Evolutionary conservation across 2,888 invertebrate species (phyloP).

Genomic region (Volucella inflata): DNA sequence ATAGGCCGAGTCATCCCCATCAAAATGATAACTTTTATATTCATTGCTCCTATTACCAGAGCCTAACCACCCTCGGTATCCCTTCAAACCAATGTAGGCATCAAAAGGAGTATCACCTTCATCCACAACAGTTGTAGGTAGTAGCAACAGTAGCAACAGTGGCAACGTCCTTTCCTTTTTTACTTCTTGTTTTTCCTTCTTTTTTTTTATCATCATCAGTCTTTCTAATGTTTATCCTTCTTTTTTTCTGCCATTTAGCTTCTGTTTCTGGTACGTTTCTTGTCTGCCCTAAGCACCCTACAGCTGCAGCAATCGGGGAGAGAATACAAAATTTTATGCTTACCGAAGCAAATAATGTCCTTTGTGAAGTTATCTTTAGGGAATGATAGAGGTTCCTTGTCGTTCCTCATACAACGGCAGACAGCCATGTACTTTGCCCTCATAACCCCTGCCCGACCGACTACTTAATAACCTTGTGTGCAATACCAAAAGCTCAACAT

Average conservation of each 20-base stretch:
- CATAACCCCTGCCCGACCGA: constrained; percentile 40
- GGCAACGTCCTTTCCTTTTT: constrained; percentile 11
- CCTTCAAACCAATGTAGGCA: background rate
- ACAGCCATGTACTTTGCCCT: no score
- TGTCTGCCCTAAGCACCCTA: background rate
- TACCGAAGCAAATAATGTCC: constrained; percentile 72
- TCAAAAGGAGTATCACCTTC: constrained; percentile 11
- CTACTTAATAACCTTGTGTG: constrained; percentile 49
- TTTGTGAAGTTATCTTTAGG: constrained; percentile 69
- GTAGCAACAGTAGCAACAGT: constrained; percentile 7
- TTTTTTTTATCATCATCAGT: constrained; percentile 49
- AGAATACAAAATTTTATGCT: constrained; percentile 72
- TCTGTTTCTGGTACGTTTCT: constrained; percentile 40
- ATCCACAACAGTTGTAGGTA: background rate
- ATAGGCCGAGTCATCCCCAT: constrained; percentile 41
- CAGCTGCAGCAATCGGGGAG: constrained; percentile 13
- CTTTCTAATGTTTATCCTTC: constrained; percentile 55
- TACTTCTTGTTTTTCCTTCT: constrained; percentile 20
- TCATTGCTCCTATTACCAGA: constrained; percentile 34
- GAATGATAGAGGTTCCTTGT: constrained; percentile 51
- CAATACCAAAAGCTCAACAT: constrained; percentile 62
- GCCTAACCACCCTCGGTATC: constrained; percentile 1
- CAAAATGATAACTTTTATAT: constrained; percentile 45
- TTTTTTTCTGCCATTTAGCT: constrained; percentile 49
- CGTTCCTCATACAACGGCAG: constrained; percentile 46